These are phyloP conservation scores for Corythornis madagascariensis DNA, from an alignment of 2,113 vertebrate species.

Conservation along the genomic window DNA sequence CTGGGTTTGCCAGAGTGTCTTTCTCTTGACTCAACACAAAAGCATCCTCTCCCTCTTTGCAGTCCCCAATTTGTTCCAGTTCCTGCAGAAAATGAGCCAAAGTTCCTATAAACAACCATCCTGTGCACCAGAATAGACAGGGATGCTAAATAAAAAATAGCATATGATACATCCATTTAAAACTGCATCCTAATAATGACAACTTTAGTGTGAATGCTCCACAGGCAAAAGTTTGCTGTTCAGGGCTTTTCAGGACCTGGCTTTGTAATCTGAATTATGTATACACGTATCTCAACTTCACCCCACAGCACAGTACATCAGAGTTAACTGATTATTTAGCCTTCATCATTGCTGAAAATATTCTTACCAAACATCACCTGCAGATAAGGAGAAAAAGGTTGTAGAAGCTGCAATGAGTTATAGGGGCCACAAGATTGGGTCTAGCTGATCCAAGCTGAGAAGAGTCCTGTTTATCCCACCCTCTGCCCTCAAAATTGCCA, in stretches of 20 bases:
- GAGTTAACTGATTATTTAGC: background rate
- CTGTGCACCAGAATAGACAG: conserved; percentile 1
- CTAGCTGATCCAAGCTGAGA: background rate
- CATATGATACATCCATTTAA: background rate
- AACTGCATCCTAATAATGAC: conserved; percentile 7
- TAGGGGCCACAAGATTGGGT: background rate
- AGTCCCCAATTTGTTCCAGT: conserved; percentile 32
- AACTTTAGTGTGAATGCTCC: background rate
- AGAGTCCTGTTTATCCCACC: background rate
- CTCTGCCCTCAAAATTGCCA: background rate
- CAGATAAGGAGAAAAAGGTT: background rate
- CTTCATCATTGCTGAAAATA: background rate
- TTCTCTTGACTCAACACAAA: conserved; percentile 57
- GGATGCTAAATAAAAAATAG: conserved; percentile 28
- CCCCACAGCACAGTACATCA: background rate
- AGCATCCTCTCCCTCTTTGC: conserved; percentile 49
- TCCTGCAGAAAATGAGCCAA: conserved; percentile 42
- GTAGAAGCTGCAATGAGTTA: background rate
- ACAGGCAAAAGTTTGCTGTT: background rate
- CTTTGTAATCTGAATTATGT: background rate
- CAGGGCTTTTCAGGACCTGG: background rate
- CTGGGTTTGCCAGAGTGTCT: conserved; percentile 36
- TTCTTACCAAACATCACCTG: background rate
- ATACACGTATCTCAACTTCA: background rate
- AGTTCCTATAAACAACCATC: conserved; percentile 35